Percentiles rank a stretch among this genome's conserved stretches.
These are phyloP conservation scores for Lacerta bilineata DNA, from an alignment of 2,797 vertebrate genomes.

Conservation along the genomic window DNA sequence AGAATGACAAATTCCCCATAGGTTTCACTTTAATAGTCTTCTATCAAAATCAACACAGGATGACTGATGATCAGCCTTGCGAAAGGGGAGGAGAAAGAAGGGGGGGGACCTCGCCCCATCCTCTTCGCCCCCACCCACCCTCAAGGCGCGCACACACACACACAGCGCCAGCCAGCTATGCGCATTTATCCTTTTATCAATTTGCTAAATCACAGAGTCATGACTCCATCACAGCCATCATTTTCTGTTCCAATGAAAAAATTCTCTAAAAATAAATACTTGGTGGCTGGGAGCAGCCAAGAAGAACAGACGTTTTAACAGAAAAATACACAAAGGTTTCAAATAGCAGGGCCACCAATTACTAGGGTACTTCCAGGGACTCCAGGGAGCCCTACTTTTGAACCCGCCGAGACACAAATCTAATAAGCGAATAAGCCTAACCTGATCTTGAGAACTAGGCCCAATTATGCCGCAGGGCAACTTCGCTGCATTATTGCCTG, in stretches of 20 bases:
- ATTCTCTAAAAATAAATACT: slow-evolving; percentile 81
- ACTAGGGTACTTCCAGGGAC: slow-evolving; percentile 82
- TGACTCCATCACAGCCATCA: slow-evolving; percentile 81
- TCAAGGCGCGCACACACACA: slow-evolving; percentile 41
- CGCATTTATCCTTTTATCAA: slow-evolving; percentile 77
- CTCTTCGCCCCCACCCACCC: neutral
- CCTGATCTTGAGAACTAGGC: slow-evolving; percentile 83
- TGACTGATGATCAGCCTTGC: slow-evolving; percentile 80
- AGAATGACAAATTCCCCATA: slow-evolving; percentile 88
- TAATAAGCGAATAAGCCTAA: slow-evolving; percentile 86
- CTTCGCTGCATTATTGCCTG: slow-evolving; percentile 83
- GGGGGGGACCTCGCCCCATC: slow-evolving; percentile 38
- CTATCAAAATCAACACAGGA: slow-evolving; percentile 84
- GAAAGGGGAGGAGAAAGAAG: slow-evolving; percentile 55
- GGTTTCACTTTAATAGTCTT: slow-evolving; percentile 85
- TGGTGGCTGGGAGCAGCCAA: slow-evolving; percentile 76
- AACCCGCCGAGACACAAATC: slow-evolving; percentile 82
- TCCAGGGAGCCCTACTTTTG: slow-evolving; percentile 81
- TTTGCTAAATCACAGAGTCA: slow-evolving; percentile 83
- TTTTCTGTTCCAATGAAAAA: slow-evolving; percentile 82
- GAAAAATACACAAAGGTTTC: slow-evolving; percentile 82
- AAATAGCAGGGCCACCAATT: slow-evolving; percentile 85
- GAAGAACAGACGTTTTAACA: slow-evolving; percentile 79
- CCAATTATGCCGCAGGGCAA: slow-evolving; percentile 83
- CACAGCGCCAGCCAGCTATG: slow-evolving; percentile 39